Evolutionary conservation across 2,888 invertebrate species (phyloP).

Genomic region (Fragum sueziense): DNA sequence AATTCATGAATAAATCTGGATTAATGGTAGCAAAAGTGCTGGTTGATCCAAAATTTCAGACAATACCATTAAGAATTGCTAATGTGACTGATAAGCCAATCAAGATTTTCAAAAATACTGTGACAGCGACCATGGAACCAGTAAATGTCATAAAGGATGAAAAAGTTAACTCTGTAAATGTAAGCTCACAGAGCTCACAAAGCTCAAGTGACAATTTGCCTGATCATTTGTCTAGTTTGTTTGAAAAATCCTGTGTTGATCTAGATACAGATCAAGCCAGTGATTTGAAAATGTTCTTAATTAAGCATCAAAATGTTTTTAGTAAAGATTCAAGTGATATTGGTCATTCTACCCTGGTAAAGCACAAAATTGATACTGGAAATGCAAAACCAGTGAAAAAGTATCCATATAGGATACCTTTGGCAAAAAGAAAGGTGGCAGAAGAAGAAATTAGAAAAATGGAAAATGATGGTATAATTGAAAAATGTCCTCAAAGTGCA

Average conservation of each 20-base stretch:
- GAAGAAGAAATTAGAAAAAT: constrained; percentile 47
- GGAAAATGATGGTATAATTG: constrained; percentile 27
- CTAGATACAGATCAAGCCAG: neutral
- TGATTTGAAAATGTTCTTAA: constrained; percentile 18
- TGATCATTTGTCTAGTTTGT: constrained; percentile 23
- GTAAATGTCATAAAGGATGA: neutral
- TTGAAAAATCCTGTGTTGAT: constrained; percentile 12
- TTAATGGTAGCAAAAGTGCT: constrained; percentile 19
- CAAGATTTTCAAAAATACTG: neutral
- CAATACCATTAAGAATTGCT: constrained; percentile 10
- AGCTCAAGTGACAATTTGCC: too few species aligned
- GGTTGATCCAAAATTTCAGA: constrained; percentile 16
- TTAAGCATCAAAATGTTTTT: constrained; percentile 23
- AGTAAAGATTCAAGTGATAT: constrained; percentile 23
- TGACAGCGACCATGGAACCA: constrained; percentile 11
- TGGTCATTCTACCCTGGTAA: constrained; percentile 15
- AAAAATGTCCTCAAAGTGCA: constrained; percentile 37
- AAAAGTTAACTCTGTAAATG: too few species aligned
- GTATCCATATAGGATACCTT: constrained; percentile 32
- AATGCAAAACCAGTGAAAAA: constrained; percentile 34
- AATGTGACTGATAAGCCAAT: constrained; percentile 18
- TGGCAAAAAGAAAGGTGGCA: constrained; percentile 36
- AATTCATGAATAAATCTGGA: constrained; percentile 28
- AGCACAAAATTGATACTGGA: constrained; percentile 45
- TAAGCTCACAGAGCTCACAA: too few species aligned